Evolutionary conservation across 1,140 invertebrate genomes (phyloP), one percentile per base, ranked within the genome.

Genomic region (Drosophila baimaii): DNA sequence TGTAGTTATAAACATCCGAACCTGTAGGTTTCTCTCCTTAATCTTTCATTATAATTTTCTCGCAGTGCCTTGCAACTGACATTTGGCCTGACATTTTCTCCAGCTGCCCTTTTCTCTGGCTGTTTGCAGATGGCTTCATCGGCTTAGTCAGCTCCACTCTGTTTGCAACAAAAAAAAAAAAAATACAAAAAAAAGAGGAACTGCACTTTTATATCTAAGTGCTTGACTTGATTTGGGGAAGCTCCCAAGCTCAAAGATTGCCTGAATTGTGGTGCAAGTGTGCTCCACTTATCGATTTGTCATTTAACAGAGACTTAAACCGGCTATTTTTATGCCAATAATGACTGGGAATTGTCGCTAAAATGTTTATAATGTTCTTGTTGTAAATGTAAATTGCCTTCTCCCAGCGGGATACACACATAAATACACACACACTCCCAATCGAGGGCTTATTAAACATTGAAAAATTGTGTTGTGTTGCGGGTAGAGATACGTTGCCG

Each of bases 301-400:
- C 47, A 77, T 77, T 77, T 71, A 55, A 69, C 51, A 31, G 49
- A 5, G 39, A 41, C 73, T 49, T 61, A 57, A 31, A 25, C 43
- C 25, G 13, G 74, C 74, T 69, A 76, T 52, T 77, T 81, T 71
- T 76, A 68, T 61, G 27, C 46, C 76, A 51, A 49, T 83, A 85
- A 85, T 85, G 75, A 63, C 57, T 62, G 41, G 17, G 69, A 85
- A 76, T 82, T 70, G 74, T 68, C 75, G 79, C 58, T 76, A 65
- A 64, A 85, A 86, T 68, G 69, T 57, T 78, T 65, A 66, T 86
- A 86, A 82, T 88, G 81, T 52, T 66, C 31, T 52, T 35, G 29
- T 25, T 56, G 51, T 69, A 68, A 66, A 79, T 83, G 80, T 52
- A 80, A 84, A 84, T 81, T 80, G 75, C 76, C 52, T 56, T 43